Base-by-base conservation (phyloP, 2,888 invertebrate species). In the Pyrochroa serraticornis region DNA sequence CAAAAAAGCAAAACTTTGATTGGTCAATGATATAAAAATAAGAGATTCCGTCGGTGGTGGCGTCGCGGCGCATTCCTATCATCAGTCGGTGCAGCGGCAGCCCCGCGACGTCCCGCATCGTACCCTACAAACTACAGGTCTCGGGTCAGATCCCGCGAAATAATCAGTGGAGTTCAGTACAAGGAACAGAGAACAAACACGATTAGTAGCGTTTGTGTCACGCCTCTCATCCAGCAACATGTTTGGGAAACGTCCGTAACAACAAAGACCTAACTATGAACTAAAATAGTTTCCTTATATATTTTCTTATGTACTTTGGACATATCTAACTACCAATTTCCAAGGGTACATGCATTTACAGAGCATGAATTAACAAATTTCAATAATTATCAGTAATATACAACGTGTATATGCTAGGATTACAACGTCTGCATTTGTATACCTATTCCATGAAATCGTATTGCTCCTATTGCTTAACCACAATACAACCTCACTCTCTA, bases 1-100 rank as follows among this genome's bases (percentile, higher is more conserved):
- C 77, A 74, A 76, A 77, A 77, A 79, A 78, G 77, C 76, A 76
- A 76, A 77, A 78, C 73, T 73, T 76, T 77, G 76, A 77, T 79
- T 79, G 79, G 79, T 79, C 79, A 78, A 79, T 78, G 77, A 78
- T 79, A 79, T 77, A 79, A 79, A 79, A 79, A 78, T 78, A 79
- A 30, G n/a, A 42, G 42, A 42, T 32, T 30, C 42, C 30, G 22
- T 22, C 5, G 22, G 22, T 22, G 22, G 22, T 22, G 22, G 22
- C 22, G 22, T 22, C 22, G 22, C 22, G 22, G 22, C 22, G 22
- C 22, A 2, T 5, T 22, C 22, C 5, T 22, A 22, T 22, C 22
- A 22, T 22, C 22, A 22, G 22, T 22, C 22, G 22, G 22, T 22
- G 22, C 22, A 22, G 22, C 22, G 22, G 22, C 22, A 5, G 22